Percentiles rank a stretch among this genome's conserved stretches.
These are phyloP conservation scores for Diaperis boleti DNA, from an alignment of 2,888 invertebrate species.

Conservation along the genomic window DNA sequence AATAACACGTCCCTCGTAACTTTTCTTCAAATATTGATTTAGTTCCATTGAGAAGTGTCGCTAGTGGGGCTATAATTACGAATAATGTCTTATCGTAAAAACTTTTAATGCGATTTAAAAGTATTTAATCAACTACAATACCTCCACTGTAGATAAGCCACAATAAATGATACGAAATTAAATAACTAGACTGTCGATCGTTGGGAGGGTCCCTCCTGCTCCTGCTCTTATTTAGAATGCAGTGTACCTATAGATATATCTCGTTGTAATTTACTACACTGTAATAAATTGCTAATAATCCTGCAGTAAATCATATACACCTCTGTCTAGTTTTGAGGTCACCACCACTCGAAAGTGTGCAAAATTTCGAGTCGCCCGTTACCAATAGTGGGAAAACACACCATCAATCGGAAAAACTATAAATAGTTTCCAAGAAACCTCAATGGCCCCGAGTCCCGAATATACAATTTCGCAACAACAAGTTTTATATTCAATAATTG, in stretches of 20 bases:
- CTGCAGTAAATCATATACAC: slow-evolving; percentile 24
- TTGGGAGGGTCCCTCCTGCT: not conserved
- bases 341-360: slow-evolving; percentile 21
- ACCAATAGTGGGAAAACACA: slow-evolving; percentile 10
- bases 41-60: too few species aligned
- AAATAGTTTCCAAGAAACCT: slow-evolving; percentile 6
- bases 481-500: slow-evolving; percentile 28
- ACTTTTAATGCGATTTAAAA: slow-evolving; percentile 7
- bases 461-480: slow-evolving; percentile 18
- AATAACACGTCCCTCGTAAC: not conserved
- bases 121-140: slow-evolving; percentile 11
- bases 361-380: slow-evolving; percentile 9
- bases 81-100: too few species aligned
- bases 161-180: slow-evolving; percentile 6
- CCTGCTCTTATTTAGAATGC: slow-evolving; percentile 1
- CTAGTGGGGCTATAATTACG: too few species aligned
- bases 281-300: slow-evolving; percentile 34
- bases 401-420: not conserved
- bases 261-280: slow-evolving; percentile 24
- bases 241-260: not conserved
- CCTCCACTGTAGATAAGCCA: not conserved
- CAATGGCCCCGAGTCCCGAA: slow-evolving; percentile 1
- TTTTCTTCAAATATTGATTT: slow-evolving; percentile 9
- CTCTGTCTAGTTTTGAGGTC: slow-evolving; percentile 28
- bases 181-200: not conserved